These are phyloP conservation scores for Hirundo rustica DNA, from an alignment of 2,797 vertebrate species.

Conservation along the genomic window DNA sequence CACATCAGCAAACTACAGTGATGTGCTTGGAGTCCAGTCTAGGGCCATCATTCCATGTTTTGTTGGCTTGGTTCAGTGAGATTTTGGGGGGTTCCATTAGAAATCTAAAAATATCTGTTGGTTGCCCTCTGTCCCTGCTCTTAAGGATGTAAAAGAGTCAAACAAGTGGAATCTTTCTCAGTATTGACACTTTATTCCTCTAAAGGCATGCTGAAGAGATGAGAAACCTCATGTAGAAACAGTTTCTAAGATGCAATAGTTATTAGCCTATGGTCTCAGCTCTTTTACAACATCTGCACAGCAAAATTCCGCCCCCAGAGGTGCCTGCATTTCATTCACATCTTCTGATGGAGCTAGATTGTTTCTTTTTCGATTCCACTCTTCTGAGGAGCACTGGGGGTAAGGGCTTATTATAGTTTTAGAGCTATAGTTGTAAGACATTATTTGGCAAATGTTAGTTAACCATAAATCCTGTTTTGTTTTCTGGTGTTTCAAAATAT, in stretches of 20 bases:
- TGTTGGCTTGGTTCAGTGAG: neutral
- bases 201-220: neutral
- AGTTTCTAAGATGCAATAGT: neutral
- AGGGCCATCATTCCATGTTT: neutral
- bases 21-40: neutral
- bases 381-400: neutral
- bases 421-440: neutral
- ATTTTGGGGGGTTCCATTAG: neutral
- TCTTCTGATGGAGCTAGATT: neutral
- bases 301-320: neutral
- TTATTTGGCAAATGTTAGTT: neutral
- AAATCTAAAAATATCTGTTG: neutral
- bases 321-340: neutral
- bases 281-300: neutral
- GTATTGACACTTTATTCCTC: neutral
- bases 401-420: neutral
- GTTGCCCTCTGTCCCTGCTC: neutral
- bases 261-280: neutral
- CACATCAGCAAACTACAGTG: neutral
- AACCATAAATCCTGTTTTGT: neutral
- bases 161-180: neutral
- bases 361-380: neutral
- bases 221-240: neutral
- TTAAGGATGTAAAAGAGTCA: neutral
- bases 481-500: neutral